These are phyloP conservation scores for Cyrtorhinus lividipennis DNA, from an alignment of 1,140 invertebrate genomes.

Conservation along the genomic window DNA sequence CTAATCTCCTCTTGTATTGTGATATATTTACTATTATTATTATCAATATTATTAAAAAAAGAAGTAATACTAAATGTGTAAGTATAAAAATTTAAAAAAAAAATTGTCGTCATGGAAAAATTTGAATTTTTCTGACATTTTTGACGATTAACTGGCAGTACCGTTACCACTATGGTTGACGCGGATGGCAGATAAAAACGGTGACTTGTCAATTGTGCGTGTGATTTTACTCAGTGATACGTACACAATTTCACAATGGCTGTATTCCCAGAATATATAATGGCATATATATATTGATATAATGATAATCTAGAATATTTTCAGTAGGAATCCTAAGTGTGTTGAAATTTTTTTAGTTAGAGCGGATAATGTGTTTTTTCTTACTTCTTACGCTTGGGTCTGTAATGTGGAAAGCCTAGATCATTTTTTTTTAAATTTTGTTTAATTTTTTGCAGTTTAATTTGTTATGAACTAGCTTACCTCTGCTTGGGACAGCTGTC, in stretches of 20 bases:
- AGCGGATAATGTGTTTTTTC: too few relatives aligned
- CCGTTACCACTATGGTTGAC: constrained; percentile 1
- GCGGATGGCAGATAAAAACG: background rate
- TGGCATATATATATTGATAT: constrained; percentile 22
- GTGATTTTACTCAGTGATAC: constrained; percentile 23
- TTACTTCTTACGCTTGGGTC: constrained; percentile 2
- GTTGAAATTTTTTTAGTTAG: constrained; percentile 15
- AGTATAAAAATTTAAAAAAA: constrained; percentile 15
- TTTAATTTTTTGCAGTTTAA: background rate
- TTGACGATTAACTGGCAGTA: constrained; percentile 9
- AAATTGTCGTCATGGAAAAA: constrained; percentile 3
- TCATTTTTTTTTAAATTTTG: constrained; percentile 4
- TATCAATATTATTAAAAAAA: constrained; percentile 13
- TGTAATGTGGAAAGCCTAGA: background rate
- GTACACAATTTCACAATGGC: constrained; percentile 23
- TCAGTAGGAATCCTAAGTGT: constrained; percentile 16
- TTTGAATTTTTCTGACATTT: background rate
- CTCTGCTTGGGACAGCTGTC: background rate
- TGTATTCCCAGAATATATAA: constrained; percentile 22
- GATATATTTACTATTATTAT: constrained; percentile 19
- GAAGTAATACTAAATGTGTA: background rate
- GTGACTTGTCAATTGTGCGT: constrained; percentile 20
- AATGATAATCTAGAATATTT: constrained; percentile 19
- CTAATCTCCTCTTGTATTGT: constrained; percentile 23
- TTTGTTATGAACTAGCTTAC: background rate